phyloP scores from a whole-genome alignment of 2,888 invertebrate genomes.

The Physocephala rufipes region DNA sequence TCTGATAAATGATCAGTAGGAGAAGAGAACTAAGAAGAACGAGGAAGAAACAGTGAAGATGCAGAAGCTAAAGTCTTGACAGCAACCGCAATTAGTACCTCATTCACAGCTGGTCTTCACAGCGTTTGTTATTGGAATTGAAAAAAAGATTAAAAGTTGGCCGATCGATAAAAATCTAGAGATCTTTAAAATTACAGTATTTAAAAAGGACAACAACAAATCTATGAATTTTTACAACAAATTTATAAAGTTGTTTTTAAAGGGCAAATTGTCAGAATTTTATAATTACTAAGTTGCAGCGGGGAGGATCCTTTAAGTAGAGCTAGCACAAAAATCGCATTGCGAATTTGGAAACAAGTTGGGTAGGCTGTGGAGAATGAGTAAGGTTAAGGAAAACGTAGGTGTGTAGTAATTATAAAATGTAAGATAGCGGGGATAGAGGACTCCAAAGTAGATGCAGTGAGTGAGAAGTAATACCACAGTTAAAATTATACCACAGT shows the following conservation, averaged over 20 bases:
- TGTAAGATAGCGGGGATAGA: too few relatives aligned
- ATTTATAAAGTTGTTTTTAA: conserved; percentile 48
- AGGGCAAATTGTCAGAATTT: too few relatives aligned
- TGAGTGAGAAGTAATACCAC: too few relatives aligned
- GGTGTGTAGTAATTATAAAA: too few relatives aligned
- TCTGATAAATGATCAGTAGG: conserved; percentile 51
- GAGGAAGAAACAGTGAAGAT: not conserved
- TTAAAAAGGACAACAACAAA: conserved; percentile 44
- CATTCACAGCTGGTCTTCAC: conserved; percentile 35
- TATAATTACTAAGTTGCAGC: too few relatives aligned
- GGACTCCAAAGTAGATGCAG: too few relatives aligned
- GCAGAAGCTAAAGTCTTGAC: not conserved
- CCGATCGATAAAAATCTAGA: conserved; percentile 28
- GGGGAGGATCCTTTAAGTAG: too few relatives aligned
- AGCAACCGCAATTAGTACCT: not conserved
- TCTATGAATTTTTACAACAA: conserved; percentile 1
- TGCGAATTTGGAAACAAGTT: too few relatives aligned
- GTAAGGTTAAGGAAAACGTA: too few relatives aligned
- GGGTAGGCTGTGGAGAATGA: too few relatives aligned
- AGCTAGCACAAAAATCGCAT: too few relatives aligned
- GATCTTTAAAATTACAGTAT: conserved; percentile 53
- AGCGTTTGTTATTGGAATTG: not conserved
- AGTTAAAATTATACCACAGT: too few relatives aligned
- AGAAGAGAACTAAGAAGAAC: not conserved
- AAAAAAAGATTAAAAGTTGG: conserved; percentile 24